A percentile compares a stretch with the other conserved stretches of the same genome.
Evolutionary conservation across 2,113 vertebrate genomes (phyloP).

Genomic region (Elephantulus edwardii): DNA sequence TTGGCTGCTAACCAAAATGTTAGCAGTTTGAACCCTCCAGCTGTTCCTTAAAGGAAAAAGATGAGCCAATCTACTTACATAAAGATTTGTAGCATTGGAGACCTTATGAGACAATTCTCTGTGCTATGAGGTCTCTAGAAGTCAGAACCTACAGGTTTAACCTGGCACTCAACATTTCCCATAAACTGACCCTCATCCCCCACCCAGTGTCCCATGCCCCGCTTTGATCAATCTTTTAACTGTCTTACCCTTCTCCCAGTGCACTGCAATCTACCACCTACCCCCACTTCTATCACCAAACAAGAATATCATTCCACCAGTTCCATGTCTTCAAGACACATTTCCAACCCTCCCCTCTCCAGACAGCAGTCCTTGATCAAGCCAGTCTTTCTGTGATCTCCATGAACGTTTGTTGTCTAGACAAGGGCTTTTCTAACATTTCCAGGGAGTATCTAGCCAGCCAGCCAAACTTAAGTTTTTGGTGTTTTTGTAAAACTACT

Average conservation of each 20-base stretch:
- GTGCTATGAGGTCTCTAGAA: no score
- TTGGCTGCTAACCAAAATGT: no score
- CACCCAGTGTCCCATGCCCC: not conserved
- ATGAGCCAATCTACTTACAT: no score
- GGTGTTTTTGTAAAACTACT: slow-evolving; percentile 56
- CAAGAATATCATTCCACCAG: not conserved
- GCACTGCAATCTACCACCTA: not conserved
- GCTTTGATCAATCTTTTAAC: not conserved
- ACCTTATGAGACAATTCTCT: no score
- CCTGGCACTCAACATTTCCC: not conserved
- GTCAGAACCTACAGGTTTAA: not conserved
- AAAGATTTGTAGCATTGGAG: no score
- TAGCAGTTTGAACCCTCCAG: no score
- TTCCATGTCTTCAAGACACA: slow-evolving; percentile 1
- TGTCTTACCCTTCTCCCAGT: not conserved
- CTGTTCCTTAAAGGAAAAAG: no score
- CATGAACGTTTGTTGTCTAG: slow-evolving; percentile 45
- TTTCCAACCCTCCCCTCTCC: not conserved
- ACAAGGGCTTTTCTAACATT: slow-evolving; percentile 41
- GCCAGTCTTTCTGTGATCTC: not conserved
- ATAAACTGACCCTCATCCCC: not conserved
- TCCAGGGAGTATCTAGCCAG: slow-evolving; percentile 30
- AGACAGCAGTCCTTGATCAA: not conserved
- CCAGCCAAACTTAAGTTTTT: slow-evolving; percentile 44
- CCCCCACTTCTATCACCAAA: not conserved